phyloP scores from a whole-genome alignment of 1,140 invertebrate species.

The Leguminivora glycinivorella region DNA sequence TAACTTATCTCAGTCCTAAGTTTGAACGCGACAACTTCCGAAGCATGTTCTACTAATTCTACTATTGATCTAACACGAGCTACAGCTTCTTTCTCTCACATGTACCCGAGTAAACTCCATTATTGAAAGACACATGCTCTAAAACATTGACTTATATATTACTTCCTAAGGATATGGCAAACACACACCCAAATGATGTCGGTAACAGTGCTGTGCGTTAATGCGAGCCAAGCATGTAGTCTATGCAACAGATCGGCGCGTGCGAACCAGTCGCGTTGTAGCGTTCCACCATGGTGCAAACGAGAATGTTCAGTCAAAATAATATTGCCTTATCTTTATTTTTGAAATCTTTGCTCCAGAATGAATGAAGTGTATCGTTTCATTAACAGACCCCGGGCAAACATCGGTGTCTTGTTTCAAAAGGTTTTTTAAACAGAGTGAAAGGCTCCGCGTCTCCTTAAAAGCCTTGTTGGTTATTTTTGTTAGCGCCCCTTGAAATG shows the following conservation, averaged over 20 bases:
- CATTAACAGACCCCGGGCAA: conserved; percentile 58
- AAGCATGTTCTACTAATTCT: conserved; percentile 26
- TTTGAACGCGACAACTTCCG: background rate
- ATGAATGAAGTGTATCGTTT: conserved; percentile 66
- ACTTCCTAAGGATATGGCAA: too few relatives aligned
- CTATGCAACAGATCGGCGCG: too few relatives aligned
- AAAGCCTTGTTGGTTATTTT: conserved; percentile 66
- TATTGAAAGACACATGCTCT: conserved; percentile 43
- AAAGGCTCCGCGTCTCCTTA: conserved; percentile 66
- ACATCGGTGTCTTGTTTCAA: conserved; percentile 68
- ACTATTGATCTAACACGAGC: conserved; percentile 29
- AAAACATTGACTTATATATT: too few relatives aligned
- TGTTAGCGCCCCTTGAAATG: conserved; percentile 54
- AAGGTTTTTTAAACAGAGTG: conserved; percentile 59
- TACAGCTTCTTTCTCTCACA: conserved; percentile 29
- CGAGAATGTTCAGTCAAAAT: too few relatives aligned
- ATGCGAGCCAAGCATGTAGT: too few relatives aligned
- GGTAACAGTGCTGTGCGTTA: too few relatives aligned
- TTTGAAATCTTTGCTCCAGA: too few relatives aligned
- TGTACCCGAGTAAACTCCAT: conserved; percentile 34
- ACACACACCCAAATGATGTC: too few relatives aligned
- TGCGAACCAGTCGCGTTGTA: too few relatives aligned
- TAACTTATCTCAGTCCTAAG: background rate
- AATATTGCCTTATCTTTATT: too few relatives aligned
- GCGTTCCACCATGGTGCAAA: too few relatives aligned